Evolutionary conservation across 2,797 vertebrate species (phyloP).

Genomic region (Steatocranus sp.): DNA sequence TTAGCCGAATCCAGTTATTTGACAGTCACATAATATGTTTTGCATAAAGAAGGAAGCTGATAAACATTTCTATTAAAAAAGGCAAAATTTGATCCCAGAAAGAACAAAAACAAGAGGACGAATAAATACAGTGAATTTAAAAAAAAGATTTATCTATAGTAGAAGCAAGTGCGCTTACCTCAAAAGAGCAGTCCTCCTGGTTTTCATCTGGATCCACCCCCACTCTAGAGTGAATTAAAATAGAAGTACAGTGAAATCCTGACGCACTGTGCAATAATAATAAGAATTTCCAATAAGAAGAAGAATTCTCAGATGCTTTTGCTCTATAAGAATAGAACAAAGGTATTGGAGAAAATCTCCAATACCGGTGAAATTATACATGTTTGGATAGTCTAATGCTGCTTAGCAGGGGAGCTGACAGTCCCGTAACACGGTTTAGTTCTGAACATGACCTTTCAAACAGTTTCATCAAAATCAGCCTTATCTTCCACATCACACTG

Average conservation of each 20-base stretch:
- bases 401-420: neutral
- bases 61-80: neutral
- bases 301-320: neutral
- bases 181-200: slow-evolving; percentile 54
- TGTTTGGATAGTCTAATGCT: neutral
- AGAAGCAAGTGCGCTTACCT: slow-evolving; percentile 63
- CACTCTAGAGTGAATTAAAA: slow-evolving; percentile 57
- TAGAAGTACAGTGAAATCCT: neutral
- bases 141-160: neutral
- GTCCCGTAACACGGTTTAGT: neutral
- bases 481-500: slow-evolving; percentile 13
- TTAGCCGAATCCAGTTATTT: neutral
- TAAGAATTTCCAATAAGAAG: neutral
- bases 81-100: neutral
- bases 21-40: neutral
- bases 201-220: slow-evolving; percentile 75
- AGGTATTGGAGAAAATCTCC: neutral
- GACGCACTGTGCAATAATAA: neutral
- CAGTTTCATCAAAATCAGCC: slow-evolving; percentile 33
- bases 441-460: slow-evolving; percentile 45
- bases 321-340: neutral
- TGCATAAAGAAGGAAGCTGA: neutral
- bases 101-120: neutral
- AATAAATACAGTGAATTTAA: neutral
- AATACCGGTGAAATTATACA: neutral